Evolutionary conservation across 2,797 vertebrate genomes (phyloP).

Genomic region (Onychomys arenicola): DNA sequence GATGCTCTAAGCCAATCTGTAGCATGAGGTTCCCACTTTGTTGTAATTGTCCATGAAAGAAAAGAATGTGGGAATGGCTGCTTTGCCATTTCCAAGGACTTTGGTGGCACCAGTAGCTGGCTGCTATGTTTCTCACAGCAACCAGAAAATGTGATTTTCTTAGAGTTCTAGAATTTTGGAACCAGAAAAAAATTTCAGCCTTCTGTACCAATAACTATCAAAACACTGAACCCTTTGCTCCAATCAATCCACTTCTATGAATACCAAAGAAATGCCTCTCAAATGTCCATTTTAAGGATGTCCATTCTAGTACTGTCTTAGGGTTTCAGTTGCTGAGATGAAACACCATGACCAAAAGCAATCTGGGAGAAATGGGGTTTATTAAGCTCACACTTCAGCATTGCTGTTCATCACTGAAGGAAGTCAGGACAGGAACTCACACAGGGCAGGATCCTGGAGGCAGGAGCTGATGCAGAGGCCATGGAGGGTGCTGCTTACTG

Average conservation of each 20-base stretch:
- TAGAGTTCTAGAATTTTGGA: conserved; percentile 51
- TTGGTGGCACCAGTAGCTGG: conserved; percentile 48
- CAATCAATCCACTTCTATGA: neutral
- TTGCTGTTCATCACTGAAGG: neutral
- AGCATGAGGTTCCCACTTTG: conserved; percentile 61
- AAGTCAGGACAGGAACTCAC: neutral
- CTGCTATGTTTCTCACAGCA: conserved; percentile 29
- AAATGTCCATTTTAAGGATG: neutral
- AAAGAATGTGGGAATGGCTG: conserved; percentile 48
- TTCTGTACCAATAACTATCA: conserved; percentile 14
- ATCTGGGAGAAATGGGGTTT: neutral
- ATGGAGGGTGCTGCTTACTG: neutral
- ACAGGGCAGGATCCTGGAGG: neutral
- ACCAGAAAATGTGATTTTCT: neutral
- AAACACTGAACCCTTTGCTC: neutral
- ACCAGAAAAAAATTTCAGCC: conserved; percentile 50
- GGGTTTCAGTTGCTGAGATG: neutral
- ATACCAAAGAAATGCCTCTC: conserved; percentile 2
- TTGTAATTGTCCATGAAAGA: conserved; percentile 51
- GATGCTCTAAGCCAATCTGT: conserved; percentile 52
- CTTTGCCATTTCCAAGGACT: conserved; percentile 60
- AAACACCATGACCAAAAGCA: neutral
- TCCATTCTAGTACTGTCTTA: neutral
- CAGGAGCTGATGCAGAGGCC: neutral
- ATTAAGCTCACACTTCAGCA: neutral